These are phyloP conservation scores for Tolmerus cingulatus DNA, from an alignment of 2,888 invertebrate species.

Conservation along the genomic window DNA sequence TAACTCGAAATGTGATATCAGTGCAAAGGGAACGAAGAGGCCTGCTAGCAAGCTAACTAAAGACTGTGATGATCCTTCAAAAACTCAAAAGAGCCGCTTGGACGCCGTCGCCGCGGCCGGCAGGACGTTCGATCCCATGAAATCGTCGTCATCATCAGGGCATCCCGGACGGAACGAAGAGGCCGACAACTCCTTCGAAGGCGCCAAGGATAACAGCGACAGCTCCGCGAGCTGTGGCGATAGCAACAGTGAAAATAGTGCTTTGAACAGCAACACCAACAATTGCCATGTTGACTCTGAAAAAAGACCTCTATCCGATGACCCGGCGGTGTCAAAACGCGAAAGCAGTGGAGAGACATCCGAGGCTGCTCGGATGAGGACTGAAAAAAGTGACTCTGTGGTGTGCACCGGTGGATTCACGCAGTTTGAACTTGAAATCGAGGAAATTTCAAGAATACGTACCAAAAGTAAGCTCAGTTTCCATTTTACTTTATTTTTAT, in stretches of 20 bases:
- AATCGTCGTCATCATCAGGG: not conserved
- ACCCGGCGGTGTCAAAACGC: constrained; percentile 42
- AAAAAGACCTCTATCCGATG: constrained; percentile 44
- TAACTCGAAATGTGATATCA: constrained; percentile 34
- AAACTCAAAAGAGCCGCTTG: not conserved
- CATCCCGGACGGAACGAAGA: not conserved
- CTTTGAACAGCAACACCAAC: constrained; percentile 6
- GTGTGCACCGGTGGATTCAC: constrained; percentile 48
- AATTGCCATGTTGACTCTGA: constrained; percentile 41
- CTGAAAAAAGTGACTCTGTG: constrained; percentile 50
- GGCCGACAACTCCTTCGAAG: not conserved
- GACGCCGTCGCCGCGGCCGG: not conserved
- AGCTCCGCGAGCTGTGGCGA: not conserved
- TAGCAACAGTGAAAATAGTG: constrained; percentile 7
- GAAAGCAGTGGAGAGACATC: constrained; percentile 46
- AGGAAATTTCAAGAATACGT: constrained; percentile 50
- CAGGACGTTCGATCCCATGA: not conserved
- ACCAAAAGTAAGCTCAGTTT: constrained; percentile 46
- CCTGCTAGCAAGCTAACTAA: constrained; percentile 11
- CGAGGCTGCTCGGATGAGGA: constrained; percentile 42
- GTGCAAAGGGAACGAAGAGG: constrained; percentile 23
- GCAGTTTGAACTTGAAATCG: constrained; percentile 48
- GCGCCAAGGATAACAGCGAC: not conserved
- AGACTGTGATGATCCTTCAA: constrained; percentile 24
- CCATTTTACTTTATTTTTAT: not conserved